These are phyloP conservation scores for Anarsia innoxiella DNA, from an alignment of 2,888 invertebrate species.

Conservation along the genomic window DNA sequence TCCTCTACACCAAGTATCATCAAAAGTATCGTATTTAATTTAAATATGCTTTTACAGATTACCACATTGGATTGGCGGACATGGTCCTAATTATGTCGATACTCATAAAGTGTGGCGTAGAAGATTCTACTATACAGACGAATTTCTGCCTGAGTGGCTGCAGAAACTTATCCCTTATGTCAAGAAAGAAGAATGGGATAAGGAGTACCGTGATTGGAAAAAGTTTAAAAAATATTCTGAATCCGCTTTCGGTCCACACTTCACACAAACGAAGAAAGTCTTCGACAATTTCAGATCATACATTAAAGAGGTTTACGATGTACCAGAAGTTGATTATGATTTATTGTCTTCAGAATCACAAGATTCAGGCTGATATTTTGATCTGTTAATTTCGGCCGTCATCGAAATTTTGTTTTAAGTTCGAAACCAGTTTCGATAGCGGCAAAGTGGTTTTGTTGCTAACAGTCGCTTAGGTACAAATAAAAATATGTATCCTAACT, in stretches of 20 bases:
- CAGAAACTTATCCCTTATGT: conserved; percentile 19
- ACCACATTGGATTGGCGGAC: conserved; percentile 16
- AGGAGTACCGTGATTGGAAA: conserved; percentile 18
- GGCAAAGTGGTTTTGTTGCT: too few relatives aligned
- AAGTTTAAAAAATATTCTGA: conserved; percentile 18
- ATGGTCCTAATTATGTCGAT: conserved; percentile 7
- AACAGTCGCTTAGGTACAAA: too few relatives aligned
- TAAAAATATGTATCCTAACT: too few relatives aligned
- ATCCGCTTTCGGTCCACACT: conserved; percentile 20
- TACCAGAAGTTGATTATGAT: too few relatives aligned
- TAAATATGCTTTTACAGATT: conserved; percentile 4
- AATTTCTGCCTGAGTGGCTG: conserved; percentile 21
- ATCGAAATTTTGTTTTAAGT: too few relatives aligned
- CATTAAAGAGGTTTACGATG: too few relatives aligned
- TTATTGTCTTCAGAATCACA: too few relatives aligned
- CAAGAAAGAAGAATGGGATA: conserved; percentile 18
- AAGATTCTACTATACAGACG: conserved; percentile 20
- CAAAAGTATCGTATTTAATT: too few relatives aligned
- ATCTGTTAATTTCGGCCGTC: too few relatives aligned
- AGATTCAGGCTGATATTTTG: too few relatives aligned
- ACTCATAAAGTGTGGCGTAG: conserved; percentile 18
- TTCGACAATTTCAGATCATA: conserved; percentile 19
- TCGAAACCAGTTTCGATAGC: too few relatives aligned
- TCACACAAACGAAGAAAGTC: conserved; percentile 15
- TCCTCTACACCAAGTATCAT: too few relatives aligned